A percentile compares a stretch with the other conserved stretches of the same genome.
Conservation (phyloP, 2,888 invertebrate species). For the Escarpia spicata region DNA sequence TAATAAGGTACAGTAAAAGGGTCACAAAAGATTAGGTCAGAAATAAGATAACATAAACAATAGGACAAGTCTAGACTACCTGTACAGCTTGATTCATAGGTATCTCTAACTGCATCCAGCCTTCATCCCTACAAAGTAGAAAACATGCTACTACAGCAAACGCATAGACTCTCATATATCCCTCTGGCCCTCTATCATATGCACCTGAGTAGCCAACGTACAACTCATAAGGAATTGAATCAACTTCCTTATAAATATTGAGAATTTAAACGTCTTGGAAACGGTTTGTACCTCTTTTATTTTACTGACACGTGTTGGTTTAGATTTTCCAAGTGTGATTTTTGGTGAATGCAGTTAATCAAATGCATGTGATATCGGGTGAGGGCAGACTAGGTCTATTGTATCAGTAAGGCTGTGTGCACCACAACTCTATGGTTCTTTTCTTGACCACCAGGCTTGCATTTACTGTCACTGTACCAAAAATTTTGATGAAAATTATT, state of each 20-base stretch:
- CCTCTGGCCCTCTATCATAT: not conserved
- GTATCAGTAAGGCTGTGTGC: not conserved
- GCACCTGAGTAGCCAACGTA: not conserved
- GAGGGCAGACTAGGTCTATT: not conserved
- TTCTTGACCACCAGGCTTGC: not conserved
- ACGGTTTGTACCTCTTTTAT: not conserved
- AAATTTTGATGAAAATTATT: not conserved
- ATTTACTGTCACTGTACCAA: not conserved
- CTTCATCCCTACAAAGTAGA: conserved; percentile 37
- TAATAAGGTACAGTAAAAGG: not conserved
- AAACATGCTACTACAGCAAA: conserved; percentile 8
- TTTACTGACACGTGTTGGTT: not conserved
- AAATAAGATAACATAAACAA: not conserved
- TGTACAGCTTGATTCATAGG: conserved; percentile 99
- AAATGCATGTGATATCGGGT: not conserved
- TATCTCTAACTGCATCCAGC: conserved; percentile 87
- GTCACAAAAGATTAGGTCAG: not conserved
- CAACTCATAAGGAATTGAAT: not conserved
- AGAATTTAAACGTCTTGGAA: not conserved
- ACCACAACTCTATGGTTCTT: not conserved
- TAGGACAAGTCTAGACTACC: conserved; percentile 55
- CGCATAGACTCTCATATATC: not conserved
- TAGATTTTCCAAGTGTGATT: not conserved
- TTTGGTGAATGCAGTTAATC: not conserved
- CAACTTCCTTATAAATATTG: not conserved